phyloP scores from a whole-genome alignment of 2,797 vertebrate species.

The Cryptoblepharus egeriae region DNA sequence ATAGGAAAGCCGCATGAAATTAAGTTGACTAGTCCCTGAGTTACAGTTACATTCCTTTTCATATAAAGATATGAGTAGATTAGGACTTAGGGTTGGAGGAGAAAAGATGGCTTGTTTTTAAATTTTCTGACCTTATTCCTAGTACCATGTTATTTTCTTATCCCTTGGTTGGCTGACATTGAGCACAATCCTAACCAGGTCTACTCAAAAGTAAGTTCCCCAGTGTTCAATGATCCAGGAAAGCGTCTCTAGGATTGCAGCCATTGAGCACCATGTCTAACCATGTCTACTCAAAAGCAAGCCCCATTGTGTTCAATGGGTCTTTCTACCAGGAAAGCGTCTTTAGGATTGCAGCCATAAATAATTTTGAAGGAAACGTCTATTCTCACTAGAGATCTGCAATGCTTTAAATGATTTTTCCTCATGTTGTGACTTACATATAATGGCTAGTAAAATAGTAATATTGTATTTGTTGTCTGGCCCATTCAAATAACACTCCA shows the following conservation, averaged over 20 bases:
- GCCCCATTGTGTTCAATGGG: too few relatives aligned
- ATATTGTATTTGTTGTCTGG: slow-evolving; percentile 4
- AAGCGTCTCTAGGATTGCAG: too few relatives aligned
- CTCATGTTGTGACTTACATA: background rate
- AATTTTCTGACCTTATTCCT: background rate
- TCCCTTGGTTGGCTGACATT: slow-evolving; percentile 12
- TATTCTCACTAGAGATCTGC: background rate
- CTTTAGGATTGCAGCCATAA: too few relatives aligned
- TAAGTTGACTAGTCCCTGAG: slow-evolving; percentile 33
- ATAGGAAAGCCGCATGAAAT: slow-evolving; percentile 31
- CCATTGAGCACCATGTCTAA: too few relatives aligned
- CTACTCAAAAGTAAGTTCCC: too few relatives aligned
- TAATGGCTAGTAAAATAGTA: slow-evolving; percentile 12
- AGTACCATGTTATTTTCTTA: background rate
- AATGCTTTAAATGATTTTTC: slow-evolving; percentile 32
- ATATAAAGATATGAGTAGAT: slow-evolving; percentile 32
- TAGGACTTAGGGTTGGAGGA: background rate
- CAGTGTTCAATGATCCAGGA: too few relatives aligned
- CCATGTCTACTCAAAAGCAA: too few relatives aligned
- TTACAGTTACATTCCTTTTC: slow-evolving; percentile 54
- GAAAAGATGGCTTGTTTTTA: slow-evolving; percentile 27
- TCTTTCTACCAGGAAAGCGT: too few relatives aligned
- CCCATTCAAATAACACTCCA: slow-evolving; percentile 12
- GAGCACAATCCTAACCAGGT: too few relatives aligned
- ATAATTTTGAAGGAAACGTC: slow-evolving; percentile 44